These are phyloP conservation scores for Rhynchopsitta pachyrhyncha DNA, from an alignment of 2,113 vertebrate species.

Conservation along the genomic window DNA sequence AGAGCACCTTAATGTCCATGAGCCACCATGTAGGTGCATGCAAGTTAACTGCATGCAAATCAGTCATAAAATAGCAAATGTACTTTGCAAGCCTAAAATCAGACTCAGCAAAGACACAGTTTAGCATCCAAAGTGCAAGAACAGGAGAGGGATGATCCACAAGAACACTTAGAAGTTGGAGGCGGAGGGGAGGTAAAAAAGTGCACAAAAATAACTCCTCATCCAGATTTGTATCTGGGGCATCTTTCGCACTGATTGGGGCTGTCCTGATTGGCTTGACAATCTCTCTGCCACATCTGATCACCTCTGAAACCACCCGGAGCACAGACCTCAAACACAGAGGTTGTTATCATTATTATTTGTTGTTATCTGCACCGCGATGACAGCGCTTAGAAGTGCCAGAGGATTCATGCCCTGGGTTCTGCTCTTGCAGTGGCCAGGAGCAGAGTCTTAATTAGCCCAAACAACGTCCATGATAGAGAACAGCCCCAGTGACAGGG, in stretches of 20 bases:
- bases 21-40: neutral
- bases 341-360: constrained; percentile 31
- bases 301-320: neutral
- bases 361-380: constrained; percentile 13
- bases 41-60: neutral
- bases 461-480: neutral
- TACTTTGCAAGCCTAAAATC: neutral
- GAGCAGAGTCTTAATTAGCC: constrained; percentile 59
- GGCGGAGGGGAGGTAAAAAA: neutral
- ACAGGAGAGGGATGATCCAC: neutral
- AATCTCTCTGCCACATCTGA: constrained; percentile 26
- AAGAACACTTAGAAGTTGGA: neutral
- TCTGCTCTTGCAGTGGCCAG: constrained; percentile 38
- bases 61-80: neutral
- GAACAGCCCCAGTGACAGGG: constrained; percentile 41
- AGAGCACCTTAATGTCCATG: neutral
- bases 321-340: constrained; percentile 37
- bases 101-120: neutral
- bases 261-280: neutral
- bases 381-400: constrained; percentile 24
- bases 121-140: neutral
- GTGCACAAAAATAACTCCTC: neutral
- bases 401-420: constrained; percentile 39
- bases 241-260: neutral
- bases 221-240: neutral